These are phyloP conservation scores for Dipodomys stephensi DNA, from an alignment of 2,113 vertebrate genomes.

Conservation along the genomic window DNA sequence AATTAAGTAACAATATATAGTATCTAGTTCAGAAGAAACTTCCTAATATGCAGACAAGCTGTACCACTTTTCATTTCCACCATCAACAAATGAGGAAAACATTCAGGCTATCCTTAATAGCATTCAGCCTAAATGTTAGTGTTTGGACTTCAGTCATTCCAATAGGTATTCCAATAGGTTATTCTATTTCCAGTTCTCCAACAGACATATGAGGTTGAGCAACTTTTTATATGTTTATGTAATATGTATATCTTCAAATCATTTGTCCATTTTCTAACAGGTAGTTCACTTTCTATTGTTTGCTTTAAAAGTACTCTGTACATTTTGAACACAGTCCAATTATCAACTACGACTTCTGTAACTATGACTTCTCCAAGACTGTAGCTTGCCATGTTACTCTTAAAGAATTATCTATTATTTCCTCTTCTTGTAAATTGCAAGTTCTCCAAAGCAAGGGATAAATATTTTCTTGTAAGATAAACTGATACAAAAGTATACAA, in stretches of 20 bases:
- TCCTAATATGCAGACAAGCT: neutral
- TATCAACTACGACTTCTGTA: neutral
- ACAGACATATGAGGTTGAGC: neutral
- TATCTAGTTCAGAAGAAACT: neutral
- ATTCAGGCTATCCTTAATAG: neutral
- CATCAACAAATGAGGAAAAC: neutral
- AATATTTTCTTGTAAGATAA: neutral
- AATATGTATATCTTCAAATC: neutral
- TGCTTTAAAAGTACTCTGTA: neutral
- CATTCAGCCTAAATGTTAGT: neutral
- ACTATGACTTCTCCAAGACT: neutral
- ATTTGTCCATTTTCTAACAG: neutral
- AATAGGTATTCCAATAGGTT: neutral
- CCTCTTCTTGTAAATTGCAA: neutral
- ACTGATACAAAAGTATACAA: neutral
- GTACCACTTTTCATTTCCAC: neutral
- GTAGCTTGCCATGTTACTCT: neutral
- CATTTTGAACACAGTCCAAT: neutral
- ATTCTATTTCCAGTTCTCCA: neutral
- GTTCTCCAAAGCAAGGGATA: neutral
- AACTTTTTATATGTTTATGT: neutral
- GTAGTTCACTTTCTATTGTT: neutral
- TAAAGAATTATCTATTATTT: slow-evolving; percentile 30
- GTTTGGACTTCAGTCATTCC: neutral
- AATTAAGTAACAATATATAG: neutral